These are phyloP conservation scores for Fissipunctia ypsillon DNA, from an alignment of 2,888 invertebrate genomes.

Conservation along the genomic window DNA sequence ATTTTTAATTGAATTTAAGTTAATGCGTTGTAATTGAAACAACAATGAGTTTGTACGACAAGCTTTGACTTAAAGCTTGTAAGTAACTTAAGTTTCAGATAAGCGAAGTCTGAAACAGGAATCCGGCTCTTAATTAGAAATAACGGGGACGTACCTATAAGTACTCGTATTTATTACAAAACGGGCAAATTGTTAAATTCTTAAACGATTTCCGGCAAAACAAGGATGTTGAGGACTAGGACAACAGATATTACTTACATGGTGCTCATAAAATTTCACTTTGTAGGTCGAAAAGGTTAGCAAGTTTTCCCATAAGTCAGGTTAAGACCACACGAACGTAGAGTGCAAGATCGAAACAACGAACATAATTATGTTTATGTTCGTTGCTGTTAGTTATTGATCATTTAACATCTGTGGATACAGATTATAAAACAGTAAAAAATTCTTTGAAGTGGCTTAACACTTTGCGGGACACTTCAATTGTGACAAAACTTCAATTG, in stretches of 20 bases:
- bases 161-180: background rate
- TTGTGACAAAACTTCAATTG: no score
- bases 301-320: background rate
- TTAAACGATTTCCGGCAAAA: background rate
- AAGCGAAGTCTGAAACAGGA: conserved; percentile 4
- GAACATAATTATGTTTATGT: background rate
- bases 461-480: no score
- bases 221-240: background rate
- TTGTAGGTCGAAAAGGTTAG: background rate
- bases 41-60: conserved; percentile 32
- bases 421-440: background rate
- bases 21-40: conserved; percentile 50
- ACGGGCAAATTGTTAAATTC: background rate
- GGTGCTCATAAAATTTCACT: background rate
- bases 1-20: no score
- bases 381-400: no score
- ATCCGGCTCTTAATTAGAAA: background rate
- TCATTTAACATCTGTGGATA: background rate
- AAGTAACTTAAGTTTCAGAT: conserved; percentile 23
- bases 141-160: background rate
- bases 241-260: background rate
- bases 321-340: background rate
- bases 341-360: background rate
- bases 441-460: background rate
- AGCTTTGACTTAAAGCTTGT: conserved; percentile 12